Percentiles rank a stretch among this genome's conserved stretches.
phyloP scores from a whole-genome alignment of 2,113 vertebrate genomes.

The Chrysochloris asiatica region DNA sequence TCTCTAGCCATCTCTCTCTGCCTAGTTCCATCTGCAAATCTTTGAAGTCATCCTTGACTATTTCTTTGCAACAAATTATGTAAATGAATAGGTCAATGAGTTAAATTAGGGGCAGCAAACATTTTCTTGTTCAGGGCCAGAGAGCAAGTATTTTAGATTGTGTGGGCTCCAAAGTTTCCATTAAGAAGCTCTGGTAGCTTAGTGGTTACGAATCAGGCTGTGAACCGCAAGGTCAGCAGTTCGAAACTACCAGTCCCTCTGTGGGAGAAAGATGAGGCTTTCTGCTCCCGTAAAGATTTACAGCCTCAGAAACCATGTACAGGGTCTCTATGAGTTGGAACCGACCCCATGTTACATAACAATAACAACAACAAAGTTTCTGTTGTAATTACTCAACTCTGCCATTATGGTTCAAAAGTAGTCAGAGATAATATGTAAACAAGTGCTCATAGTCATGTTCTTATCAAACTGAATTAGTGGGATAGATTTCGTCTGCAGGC shows the following conservation, averaged over 20 bases:
- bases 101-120: background rate
- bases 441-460: background rate
- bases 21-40: background rate
- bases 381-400: background rate
- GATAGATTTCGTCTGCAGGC: background rate
- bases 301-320: too few species aligned
- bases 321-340: too few species aligned
- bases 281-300: too few species aligned
- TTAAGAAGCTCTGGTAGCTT: too few species aligned
- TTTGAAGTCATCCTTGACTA: background rate
- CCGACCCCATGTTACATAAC: too few species aligned
- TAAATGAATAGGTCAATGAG: background rate
- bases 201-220: too few species aligned
- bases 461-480: background rate
- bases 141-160: background rate
- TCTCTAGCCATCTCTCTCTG: background rate
- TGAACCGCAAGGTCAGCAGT: too few species aligned
- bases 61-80: slow-evolving; percentile 31
- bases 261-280: too few species aligned
- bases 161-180: background rate
- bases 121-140: background rate
- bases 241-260: too few species aligned
- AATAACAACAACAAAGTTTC: too few species aligned
- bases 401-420: background rate
- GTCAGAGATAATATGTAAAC: background rate